These are phyloP conservation scores for Thomomys bottae DNA, from an alignment of 2,113 vertebrate species.

Conservation along the genomic window DNA sequence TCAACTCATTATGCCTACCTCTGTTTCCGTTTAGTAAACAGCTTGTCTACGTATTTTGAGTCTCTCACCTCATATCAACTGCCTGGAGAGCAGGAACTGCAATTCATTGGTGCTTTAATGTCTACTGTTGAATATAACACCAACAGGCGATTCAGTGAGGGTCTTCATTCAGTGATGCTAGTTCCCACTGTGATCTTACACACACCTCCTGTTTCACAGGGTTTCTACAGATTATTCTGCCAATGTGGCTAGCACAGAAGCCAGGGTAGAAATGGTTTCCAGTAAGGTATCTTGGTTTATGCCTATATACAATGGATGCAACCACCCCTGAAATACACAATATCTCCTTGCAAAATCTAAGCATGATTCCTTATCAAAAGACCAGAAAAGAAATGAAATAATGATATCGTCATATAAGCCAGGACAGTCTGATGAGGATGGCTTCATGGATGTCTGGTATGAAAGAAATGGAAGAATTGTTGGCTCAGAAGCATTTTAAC, in stretches of 20 bases:
- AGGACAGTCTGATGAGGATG: neutral
- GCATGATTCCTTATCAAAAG: neutral
- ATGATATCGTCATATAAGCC: neutral
- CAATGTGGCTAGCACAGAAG: neutral
- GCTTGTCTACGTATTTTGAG: neutral
- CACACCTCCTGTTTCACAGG: too few relatives aligned
- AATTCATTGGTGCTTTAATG: neutral
- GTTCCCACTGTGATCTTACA: neutral
- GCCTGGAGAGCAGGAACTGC: neutral
- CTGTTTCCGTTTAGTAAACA: neutral
- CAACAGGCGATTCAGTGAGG: neutral
- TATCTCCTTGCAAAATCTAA: neutral
- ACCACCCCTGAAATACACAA: neutral
- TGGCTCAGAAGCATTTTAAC: neutral
- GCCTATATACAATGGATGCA: neutral
- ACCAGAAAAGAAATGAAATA: neutral
- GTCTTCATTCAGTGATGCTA: neutral
- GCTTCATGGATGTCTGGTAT: neutral
- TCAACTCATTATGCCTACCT: neutral
- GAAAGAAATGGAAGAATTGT: neutral
- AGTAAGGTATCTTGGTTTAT: neutral
- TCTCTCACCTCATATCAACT: neutral
- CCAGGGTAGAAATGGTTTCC: neutral
- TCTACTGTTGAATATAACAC: neutral
- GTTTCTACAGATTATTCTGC: neutral